Percentiles rank a stretch among this genome's conserved stretches.
Evolutionary conservation across 1,140 invertebrate species (phyloP).

Genomic region (Sycophaga agraensis): DNA sequence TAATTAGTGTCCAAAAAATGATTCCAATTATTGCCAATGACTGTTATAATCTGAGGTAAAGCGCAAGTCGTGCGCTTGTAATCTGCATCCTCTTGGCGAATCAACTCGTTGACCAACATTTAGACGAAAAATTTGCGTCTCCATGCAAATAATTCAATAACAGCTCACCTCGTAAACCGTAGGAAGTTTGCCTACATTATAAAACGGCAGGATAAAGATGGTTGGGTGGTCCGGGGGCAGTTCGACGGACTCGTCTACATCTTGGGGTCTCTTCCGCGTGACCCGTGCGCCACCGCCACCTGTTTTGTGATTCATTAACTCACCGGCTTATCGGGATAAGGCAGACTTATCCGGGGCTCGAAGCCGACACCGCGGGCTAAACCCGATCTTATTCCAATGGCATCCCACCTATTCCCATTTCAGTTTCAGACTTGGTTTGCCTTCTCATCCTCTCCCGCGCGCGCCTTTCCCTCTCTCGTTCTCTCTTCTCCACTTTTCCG

Average conservation of each 20-base stretch:
- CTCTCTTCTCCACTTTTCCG: background rate
- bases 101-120: too few species aligned
- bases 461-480: background rate
- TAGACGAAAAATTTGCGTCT: too few species aligned
- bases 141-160: too few species aligned
- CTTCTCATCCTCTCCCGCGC: background rate
- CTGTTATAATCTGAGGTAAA: too few species aligned
- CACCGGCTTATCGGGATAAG: conserved; percentile 60
- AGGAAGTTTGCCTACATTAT: too few species aligned
- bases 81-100: too few species aligned
- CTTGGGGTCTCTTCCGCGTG: conserved; percentile 9
- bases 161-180: too few species aligned
- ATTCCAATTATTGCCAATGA: too few species aligned
- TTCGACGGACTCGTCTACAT: background rate
- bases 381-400: conserved; percentile 59
- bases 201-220: too few species aligned
- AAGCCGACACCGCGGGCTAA: conserved; percentile 57
- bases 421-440: conserved; percentile 39
- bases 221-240: too few species aligned
- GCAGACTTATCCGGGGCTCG: conserved; percentile 56
- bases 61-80: too few species aligned
- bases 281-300: conserved; percentile 48
- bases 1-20: too few species aligned
- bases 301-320: conserved; percentile 62
- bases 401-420: conserved; percentile 52